phyloP scores from a whole-genome alignment of 2,797 vertebrate species.

The Crax fasciolata region DNA sequence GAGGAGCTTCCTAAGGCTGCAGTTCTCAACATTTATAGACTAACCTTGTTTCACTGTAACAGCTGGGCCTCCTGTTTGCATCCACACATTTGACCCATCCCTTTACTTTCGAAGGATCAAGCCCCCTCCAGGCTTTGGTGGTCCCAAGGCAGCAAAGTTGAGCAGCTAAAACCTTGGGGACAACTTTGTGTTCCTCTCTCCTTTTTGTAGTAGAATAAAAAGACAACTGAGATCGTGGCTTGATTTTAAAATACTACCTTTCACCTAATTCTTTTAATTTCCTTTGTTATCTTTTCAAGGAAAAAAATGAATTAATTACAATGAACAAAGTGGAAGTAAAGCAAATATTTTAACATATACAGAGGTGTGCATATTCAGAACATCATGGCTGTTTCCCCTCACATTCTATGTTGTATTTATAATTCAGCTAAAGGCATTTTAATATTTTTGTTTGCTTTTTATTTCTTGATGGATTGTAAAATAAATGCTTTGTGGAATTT shows the following conservation, averaged over 20 bases:
- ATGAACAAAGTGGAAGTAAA: neutral
- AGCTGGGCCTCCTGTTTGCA: neutral
- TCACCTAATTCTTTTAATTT: neutral
- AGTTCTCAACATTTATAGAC: neutral
- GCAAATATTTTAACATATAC: neutral
- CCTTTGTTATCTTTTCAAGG: neutral
- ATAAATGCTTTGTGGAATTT: neutral
- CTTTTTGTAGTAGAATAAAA: neutral
- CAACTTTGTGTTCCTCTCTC: neutral
- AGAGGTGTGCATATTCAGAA: neutral
- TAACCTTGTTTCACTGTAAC: accelerated
- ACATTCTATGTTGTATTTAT: neutral
- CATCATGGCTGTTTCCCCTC: neutral
- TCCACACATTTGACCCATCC: neutral
- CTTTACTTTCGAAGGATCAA: neutral
- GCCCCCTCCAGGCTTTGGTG: neutral
- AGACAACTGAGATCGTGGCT: neutral
- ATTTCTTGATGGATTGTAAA: neutral
- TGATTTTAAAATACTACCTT: neutral
- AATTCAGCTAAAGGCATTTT: neutral
- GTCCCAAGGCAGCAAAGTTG: neutral
- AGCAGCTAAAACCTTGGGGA: neutral
- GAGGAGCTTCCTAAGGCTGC: neutral
- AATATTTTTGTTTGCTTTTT: neutral
- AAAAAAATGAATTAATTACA: neutral